Evolutionary conservation across 2,797 vertebrate genomes (phyloP).

Genomic region (Serranus cabrilla): DNA sequence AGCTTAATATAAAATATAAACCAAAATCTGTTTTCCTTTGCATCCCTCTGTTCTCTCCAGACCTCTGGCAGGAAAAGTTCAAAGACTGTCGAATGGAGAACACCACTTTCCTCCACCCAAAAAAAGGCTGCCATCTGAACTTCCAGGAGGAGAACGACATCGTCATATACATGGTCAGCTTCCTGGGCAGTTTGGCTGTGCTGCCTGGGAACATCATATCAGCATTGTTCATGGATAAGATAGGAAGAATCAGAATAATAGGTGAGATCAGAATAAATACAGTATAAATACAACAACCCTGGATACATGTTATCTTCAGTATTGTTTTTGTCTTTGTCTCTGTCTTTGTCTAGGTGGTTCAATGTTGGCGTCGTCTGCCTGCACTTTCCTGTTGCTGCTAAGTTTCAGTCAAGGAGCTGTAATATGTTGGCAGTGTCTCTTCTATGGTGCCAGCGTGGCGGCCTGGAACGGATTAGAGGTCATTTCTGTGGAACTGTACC

Average conservation of each 20-base stretch:
- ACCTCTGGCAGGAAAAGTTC: slow-evolving; percentile 94
- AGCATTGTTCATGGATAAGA: slow-evolving; percentile 96
- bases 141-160: slow-evolving; percentile 97
- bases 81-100: slow-evolving; percentile 92
- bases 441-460: slow-evolving; percentile 92
- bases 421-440: slow-evolving; percentile 97
- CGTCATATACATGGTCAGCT: slow-evolving; percentile 97
- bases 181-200: slow-evolving; percentile 95
- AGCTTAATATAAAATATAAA: background rate
- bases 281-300: background rate
- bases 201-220: slow-evolving; percentile 97
- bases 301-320: background rate
- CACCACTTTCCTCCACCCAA: slow-evolving; percentile 89
- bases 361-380: slow-evolving; percentile 93
- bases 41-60: slow-evolving; percentile 73
- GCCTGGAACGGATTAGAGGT: slow-evolving; percentile 97
- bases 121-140: slow-evolving; percentile 95
- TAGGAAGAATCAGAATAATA: slow-evolving; percentile 95
- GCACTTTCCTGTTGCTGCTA: slow-evolving; percentile 96
- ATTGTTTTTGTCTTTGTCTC: background rate
- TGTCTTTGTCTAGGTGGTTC: slow-evolving; percentile 86
- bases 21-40: background rate
- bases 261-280: slow-evolving; percentile 86
- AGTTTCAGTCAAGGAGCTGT: slow-evolving; percentile 95
- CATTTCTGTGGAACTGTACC: slow-evolving; percentile 96